These are phyloP conservation scores for Hirundo rustica DNA, from an alignment of 2,797 vertebrate species.

Conservation along the genomic window DNA sequence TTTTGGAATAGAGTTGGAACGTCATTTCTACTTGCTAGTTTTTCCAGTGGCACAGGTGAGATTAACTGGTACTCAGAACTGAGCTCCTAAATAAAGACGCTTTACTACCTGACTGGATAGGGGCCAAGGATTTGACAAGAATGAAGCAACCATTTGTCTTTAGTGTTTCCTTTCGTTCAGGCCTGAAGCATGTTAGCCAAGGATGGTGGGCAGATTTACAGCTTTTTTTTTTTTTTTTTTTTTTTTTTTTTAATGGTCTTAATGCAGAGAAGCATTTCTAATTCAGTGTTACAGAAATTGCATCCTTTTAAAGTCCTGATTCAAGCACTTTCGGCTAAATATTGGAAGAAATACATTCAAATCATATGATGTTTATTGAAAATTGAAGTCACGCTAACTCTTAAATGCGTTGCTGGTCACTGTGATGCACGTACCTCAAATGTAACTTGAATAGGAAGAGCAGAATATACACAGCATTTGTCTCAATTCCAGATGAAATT, in stretches of 20 bases:
- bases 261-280: neutral
- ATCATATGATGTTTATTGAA: neutral
- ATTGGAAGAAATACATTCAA: neutral
- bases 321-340: neutral
- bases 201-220: neutral
- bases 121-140: neutral
- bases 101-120: neutral
- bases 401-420: neutral
- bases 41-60: neutral
- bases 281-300: neutral
- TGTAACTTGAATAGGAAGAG: neutral
- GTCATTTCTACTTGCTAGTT: neutral
- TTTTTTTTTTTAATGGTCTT: neutral
- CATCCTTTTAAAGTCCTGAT: neutral
- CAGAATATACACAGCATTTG: neutral
- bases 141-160: neutral
- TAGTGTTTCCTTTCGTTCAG: neutral
- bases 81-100: neutral
- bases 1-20: neutral
- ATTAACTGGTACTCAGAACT: neutral
- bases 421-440: neutral
- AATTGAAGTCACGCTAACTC: neutral
- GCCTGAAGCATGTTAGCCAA: neutral
- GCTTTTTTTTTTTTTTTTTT: neutral
- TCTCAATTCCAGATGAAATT: neutral